These are phyloP conservation scores for human (Homo sapiens) DNA, from an alignment of 2,113 vertebrate genomes.

Conservation along the genomic window GRCh38 chr3:156308001-156308500, in stretches of 20 bases:
- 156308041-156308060: not conserved
- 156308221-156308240: not conserved
- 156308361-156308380: not conserved
- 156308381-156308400: not conserved
- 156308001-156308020: conserved; percentile 2
- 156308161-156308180: not conserved
- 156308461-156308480: not conserved
- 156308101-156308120: not conserved
- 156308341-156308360: not conserved
- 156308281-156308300: accelerated
- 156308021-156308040: not conserved
- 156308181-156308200: not conserved
- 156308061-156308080: not conserved
- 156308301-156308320: not conserved
- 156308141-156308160: not conserved
- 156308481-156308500: not conserved
- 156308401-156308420: not conserved
- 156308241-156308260: not conserved
- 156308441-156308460: not conserved
- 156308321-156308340: not conserved
- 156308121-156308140: not conserved
- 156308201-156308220: not conserved
- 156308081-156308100: not conserved
- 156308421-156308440: too few species aligned
- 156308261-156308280: not conserved